Conservation (phyloP, 1,140 invertebrate genomes). For the Cydia splendana region DNA sequence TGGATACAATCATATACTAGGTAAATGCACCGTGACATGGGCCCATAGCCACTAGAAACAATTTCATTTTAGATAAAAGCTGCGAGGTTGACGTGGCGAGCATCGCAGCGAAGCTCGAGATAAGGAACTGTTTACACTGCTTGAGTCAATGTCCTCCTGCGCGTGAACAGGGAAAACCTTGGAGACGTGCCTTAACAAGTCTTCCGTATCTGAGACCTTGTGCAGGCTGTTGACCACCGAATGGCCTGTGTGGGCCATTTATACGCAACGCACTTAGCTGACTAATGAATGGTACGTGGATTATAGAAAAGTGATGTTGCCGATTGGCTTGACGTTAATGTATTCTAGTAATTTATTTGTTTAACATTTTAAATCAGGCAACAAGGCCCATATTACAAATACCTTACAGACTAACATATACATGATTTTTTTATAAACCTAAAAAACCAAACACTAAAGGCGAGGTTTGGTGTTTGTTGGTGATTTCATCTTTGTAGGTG, state of each 20-base stretch:
- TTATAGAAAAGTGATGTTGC: constrained; percentile 4
- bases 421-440: too few species aligned
- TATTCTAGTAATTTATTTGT: too few species aligned
- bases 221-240: constrained; percentile 30
- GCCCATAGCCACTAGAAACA: constrained; percentile 49
- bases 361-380: too few species aligned
- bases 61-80: constrained; percentile 74
- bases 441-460: too few species aligned
- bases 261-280: constrained; percentile 26
- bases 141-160: constrained; percentile 77
- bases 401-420: too few species aligned
- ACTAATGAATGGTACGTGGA: not conserved
- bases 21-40: too few species aligned
- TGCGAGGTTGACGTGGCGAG: constrained; percentile 61
- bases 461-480: too few species aligned
- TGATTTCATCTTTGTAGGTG: too few species aligned
- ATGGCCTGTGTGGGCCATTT: constrained; percentile 14
- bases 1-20: too few species aligned
- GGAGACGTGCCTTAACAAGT: constrained; percentile 58
- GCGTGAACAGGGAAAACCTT: constrained; percentile 72
- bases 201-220: constrained; percentile 51
- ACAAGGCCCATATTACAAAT: too few species aligned
- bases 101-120: constrained; percentile 65
- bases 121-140: constrained; percentile 79
- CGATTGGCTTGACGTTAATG: not conserved